Evolutionary conservation across 92 coral and sea anemone species (phyloP).

Genomic region (Micromussa lordhowensis): DNA sequence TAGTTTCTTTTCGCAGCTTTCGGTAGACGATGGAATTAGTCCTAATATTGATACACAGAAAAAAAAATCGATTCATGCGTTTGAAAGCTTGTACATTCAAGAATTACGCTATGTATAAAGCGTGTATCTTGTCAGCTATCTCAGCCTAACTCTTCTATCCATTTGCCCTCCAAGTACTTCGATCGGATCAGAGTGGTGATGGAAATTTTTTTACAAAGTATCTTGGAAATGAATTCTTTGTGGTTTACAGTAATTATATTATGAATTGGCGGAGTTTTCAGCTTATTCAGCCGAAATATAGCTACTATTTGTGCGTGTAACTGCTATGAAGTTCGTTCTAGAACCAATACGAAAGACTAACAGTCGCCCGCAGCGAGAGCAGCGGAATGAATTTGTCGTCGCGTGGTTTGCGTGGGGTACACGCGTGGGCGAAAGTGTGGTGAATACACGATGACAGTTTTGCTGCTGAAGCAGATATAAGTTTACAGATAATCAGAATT

Average conservation of each 20-base stretch:
- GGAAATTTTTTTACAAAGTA: background rate
- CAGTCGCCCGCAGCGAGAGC: background rate
- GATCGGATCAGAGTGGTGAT: too few species aligned
- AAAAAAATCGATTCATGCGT: too few species aligned
- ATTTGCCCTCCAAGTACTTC: too few species aligned
- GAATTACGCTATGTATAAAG: background rate
- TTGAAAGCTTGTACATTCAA: too few species aligned
- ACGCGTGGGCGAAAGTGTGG: background rate
- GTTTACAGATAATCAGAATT: background rate
- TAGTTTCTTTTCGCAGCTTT: too few species aligned
- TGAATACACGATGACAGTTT: background rate
- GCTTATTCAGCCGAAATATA: background rate
- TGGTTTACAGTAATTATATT: background rate
- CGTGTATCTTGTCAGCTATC: background rate
- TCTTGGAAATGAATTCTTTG: background rate
- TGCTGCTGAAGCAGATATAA: background rate
- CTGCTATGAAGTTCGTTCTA: background rate
- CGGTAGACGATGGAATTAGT: too few species aligned
- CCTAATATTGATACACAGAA: too few species aligned
- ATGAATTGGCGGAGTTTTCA: background rate
- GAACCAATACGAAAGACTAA: background rate
- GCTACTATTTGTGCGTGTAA: background rate
- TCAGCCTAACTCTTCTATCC: background rate
- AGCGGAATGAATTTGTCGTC: background rate
- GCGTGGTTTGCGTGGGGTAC: conserved; percentile 2